A percentile compares a stretch with the other conserved stretches of the same genome.
Conservation (phyloP, 2,888 invertebrate genomes). For the Eupithecia vulgata region DNA sequence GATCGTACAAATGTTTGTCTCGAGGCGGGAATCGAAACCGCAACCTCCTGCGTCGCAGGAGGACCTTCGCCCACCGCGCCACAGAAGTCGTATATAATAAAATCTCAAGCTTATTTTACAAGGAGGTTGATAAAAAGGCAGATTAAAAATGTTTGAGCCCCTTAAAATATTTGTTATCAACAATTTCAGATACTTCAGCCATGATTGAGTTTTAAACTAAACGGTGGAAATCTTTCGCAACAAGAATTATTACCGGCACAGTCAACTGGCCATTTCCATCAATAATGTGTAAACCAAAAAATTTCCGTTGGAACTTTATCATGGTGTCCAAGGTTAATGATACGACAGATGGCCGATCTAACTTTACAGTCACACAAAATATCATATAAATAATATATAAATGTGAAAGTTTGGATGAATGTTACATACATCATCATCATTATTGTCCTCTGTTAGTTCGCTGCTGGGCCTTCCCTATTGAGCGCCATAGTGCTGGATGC, state of each 20-base stretch:
- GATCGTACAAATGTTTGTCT: too few relatives aligned
- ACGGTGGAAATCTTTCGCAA: conserved; percentile 1
- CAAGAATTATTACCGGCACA: not conserved
- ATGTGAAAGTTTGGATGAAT: not conserved
- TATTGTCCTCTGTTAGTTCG: too few relatives aligned
- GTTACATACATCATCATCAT: too few relatives aligned
- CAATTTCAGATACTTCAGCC: not conserved
- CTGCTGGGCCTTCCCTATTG: too few relatives aligned
- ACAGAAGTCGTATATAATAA: too few relatives aligned
- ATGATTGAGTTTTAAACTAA: not conserved
- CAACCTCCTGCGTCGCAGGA: too few relatives aligned
- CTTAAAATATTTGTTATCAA: not conserved
- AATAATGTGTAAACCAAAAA: conserved; percentile 15
- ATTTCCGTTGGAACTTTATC: conserved; percentile 20
- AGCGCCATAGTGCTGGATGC: too few relatives aligned
- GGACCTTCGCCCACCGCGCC: too few relatives aligned
- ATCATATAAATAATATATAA: too few relatives aligned
- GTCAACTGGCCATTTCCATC: conserved; percentile 4
- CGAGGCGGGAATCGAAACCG: too few relatives aligned
- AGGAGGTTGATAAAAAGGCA: not conserved
- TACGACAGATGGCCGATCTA: conserved; percentile 19
- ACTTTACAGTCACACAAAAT: not conserved
- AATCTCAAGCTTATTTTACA: not conserved
- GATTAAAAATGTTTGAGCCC: not conserved
- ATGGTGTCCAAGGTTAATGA: conserved; percentile 25